Conservation (phyloP, 2,113 vertebrate genomes). For the Lepisosteus oculatus region DNA sequence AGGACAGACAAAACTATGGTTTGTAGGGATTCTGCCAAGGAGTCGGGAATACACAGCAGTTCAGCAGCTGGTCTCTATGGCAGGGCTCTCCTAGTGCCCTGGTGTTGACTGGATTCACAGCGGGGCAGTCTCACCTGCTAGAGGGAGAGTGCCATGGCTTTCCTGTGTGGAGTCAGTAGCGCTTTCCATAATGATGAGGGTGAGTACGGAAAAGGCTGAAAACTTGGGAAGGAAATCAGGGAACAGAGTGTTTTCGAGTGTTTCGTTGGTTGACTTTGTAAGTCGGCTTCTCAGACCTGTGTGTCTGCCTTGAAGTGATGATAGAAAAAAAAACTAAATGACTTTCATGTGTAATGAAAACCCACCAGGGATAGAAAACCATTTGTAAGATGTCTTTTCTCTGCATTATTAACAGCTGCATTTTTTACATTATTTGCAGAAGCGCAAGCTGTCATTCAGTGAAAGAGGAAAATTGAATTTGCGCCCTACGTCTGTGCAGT, state of each 20-base stretch:
- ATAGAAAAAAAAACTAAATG: too few species aligned
- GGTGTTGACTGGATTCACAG: not conserved
- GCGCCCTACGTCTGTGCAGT: too few species aligned
- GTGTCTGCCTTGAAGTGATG: not conserved
- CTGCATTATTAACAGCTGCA: too few species aligned
- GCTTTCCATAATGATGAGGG: constrained; percentile 29
- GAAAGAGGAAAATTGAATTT: too few species aligned
- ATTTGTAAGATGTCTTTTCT: too few species aligned
- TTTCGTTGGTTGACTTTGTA: not conserved
- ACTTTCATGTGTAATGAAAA: too few species aligned
- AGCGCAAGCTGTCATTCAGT: too few species aligned
- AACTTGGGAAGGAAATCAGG: too few species aligned
- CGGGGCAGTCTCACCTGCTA: not conserved
- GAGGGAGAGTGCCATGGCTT: constrained; percentile 23
- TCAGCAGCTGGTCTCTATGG: not conserved
- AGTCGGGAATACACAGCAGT: not conserved
- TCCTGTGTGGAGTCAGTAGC: constrained; percentile 31
- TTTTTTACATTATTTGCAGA: too few species aligned
- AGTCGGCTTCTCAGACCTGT: not conserved
- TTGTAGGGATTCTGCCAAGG: not conserved
- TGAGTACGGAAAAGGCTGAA: constrained; percentile 20
- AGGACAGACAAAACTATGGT: not conserved
- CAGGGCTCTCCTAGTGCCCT: not conserved
- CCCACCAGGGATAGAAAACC: too few species aligned
- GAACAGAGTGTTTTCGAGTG: not conserved